These are phyloP conservation scores for Ophioderma brevispina DNA, from an alignment of 35 echinoderm and acorn worm genomes.

Conservation along the genomic window DNA sequence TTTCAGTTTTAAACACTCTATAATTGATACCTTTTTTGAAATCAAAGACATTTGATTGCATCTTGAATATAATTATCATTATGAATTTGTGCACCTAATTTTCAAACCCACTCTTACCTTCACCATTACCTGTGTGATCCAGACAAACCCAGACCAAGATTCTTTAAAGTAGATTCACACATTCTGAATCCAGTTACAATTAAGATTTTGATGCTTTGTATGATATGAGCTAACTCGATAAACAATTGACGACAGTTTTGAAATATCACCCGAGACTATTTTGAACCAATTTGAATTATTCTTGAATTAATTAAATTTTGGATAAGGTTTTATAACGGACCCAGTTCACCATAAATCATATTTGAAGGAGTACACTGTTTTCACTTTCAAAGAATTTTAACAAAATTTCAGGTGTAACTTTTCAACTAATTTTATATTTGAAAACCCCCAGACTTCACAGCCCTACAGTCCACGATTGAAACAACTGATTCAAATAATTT, in stretches of 20 bases:
- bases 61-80: too few species aligned
- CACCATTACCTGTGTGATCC: too few species aligned
- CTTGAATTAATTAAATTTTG: not conserved
- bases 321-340: not conserved
- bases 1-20: too few species aligned
- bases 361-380: conserved; percentile 4
- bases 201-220: not conserved
- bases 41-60: too few species aligned
- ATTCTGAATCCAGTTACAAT: conserved; percentile 3
- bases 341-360: conserved; percentile 11
- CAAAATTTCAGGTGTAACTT: not conserved
- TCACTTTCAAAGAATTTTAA: not conserved
- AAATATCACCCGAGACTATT: not conserved
- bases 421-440: not conserved
- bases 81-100: too few species aligned
- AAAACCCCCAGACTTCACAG: conserved; percentile 28
- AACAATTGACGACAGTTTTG: conserved; percentile 2
- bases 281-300: not conserved
- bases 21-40: too few species aligned
- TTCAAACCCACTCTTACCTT: too few species aligned
- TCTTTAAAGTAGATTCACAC: not conserved
- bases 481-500: conserved; percentile 33
- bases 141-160: too few species aligned
- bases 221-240: not conserved
- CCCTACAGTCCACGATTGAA: conserved; percentile 14